phyloP scores from a whole-genome alignment of 2,113 vertebrate species.

The Pungitius pungitius region DNA sequence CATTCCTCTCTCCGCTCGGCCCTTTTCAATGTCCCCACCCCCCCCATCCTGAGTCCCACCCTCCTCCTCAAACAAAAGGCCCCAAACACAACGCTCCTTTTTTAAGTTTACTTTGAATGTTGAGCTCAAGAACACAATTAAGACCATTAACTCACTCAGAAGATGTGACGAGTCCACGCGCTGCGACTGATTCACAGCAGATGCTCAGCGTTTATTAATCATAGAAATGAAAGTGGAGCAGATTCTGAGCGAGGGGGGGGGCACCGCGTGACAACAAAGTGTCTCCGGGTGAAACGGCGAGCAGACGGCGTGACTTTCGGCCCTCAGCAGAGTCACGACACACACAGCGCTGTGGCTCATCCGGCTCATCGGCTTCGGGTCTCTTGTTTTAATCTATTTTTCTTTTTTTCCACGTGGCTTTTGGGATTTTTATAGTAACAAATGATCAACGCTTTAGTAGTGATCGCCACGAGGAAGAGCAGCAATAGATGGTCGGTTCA shows the following conservation, averaged over 20 bases:
- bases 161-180: constrained; percentile 23
- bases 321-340: constrained; percentile 36
- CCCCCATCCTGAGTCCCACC: constrained; percentile 38
- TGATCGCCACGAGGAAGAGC: neutral
- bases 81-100: neutral
- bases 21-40: constrained; percentile 56
- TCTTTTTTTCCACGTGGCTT: neutral
- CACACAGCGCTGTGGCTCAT: constrained; percentile 18
- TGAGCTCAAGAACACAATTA: neutral
- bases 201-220: constrained; percentile 61
- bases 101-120: constrained; percentile 6
- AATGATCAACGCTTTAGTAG: neutral
- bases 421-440: neutral
- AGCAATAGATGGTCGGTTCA: neutral
- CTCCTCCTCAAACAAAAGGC: constrained; percentile 67
- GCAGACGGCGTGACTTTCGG: constrained; percentile 12
- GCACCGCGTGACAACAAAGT: constrained; percentile 20
- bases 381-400: too few relatives aligned
- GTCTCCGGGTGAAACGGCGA: constrained; percentile 38
- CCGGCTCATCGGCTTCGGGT: too few relatives aligned
- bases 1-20: constrained; percentile 28
- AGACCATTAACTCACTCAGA: constrained; percentile 20
- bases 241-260: constrained; percentile 55
- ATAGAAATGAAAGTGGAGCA: constrained; percentile 36
- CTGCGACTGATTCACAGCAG: constrained; percentile 53